These are phyloP conservation scores for Galagoides demidoff DNA, from an alignment of 2,797 vertebrate species.

Conservation along the genomic window DNA sequence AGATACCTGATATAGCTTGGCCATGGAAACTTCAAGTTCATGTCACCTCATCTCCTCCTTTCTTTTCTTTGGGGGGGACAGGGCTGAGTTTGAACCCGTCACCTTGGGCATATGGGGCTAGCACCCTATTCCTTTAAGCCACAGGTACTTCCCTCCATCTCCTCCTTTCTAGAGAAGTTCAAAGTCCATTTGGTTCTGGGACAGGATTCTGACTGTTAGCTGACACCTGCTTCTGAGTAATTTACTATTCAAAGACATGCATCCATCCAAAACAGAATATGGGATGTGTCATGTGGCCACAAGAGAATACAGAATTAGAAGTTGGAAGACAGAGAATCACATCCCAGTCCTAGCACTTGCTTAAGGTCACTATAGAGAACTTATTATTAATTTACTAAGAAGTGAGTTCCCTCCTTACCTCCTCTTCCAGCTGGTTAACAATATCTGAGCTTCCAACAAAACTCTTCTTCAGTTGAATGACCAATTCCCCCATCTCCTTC, in stretches of 20 bases:
- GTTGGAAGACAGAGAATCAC: not conserved
- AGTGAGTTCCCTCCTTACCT: constrained; percentile 85
- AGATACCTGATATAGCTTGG: not conserved
- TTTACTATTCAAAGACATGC: not conserved
- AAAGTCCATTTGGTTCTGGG: constrained; percentile 35
- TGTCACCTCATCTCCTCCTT: not conserved
- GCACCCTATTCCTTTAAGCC: no score
- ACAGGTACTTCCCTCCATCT: no score
- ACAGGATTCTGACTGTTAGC: not conserved
- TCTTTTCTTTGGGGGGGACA: no score
- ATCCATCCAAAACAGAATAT: not conserved
- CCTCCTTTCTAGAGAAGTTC: not conserved
- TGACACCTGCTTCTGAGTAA: not conserved
- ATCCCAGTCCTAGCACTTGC: not conserved
- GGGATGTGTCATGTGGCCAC: accelerated
- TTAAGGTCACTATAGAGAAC: not conserved
- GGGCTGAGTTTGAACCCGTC: no score
- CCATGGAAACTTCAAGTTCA: not conserved
- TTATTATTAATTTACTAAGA: not conserved
- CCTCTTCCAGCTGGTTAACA: constrained; percentile 89
- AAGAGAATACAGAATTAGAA: not conserved
- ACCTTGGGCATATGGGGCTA: no score
- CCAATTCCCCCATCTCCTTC: constrained; percentile 88
- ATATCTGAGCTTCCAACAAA: constrained; percentile 84
- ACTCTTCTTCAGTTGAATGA: constrained; percentile 87